phyloP scores from a whole-genome alignment of 2,113 vertebrate species.

The Rhagologus leucostigma region DNA sequence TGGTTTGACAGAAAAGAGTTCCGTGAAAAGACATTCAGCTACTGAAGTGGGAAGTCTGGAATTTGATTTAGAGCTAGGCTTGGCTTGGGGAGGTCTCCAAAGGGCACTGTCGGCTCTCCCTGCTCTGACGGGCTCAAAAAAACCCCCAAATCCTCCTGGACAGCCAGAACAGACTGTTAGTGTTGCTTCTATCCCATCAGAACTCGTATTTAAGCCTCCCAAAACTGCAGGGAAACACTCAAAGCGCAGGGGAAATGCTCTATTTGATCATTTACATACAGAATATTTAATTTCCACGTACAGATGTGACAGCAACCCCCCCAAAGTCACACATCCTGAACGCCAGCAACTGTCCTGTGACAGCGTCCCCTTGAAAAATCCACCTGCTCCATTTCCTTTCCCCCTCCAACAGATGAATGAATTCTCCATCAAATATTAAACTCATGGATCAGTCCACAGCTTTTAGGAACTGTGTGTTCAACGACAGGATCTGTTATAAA shows the following conservation, averaged over 20 bases:
- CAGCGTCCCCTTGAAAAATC: not conserved
- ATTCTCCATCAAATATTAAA: not conserved
- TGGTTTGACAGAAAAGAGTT: not conserved
- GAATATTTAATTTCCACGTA: not conserved
- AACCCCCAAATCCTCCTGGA: not conserved
- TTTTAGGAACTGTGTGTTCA: constrained; percentile 36
- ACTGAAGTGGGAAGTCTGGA: not conserved
- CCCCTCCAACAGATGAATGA: not conserved
- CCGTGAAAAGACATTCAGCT: not conserved
- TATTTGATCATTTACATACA: not conserved
- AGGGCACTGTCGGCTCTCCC: not conserved
- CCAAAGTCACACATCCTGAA: not conserved
- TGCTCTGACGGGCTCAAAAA: not conserved
- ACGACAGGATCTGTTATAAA: constrained; percentile 58
- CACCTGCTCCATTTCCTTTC: not conserved
- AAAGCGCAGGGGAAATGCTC: not conserved
- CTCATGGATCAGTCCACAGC: not conserved
- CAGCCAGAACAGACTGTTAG: not conserved
- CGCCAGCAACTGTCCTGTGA: not conserved
- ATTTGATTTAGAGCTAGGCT: fast-evolving
- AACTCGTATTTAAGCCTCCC: not conserved
- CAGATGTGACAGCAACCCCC: not conserved
- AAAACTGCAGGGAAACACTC: not conserved
- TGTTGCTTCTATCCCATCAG: not conserved
- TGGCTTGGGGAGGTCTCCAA: not conserved